Percentiles rank a stretch among this genome's conserved stretches.
Conservation (phyloP, 2,113 vertebrate genomes). For the Mobula birostris region DNA sequence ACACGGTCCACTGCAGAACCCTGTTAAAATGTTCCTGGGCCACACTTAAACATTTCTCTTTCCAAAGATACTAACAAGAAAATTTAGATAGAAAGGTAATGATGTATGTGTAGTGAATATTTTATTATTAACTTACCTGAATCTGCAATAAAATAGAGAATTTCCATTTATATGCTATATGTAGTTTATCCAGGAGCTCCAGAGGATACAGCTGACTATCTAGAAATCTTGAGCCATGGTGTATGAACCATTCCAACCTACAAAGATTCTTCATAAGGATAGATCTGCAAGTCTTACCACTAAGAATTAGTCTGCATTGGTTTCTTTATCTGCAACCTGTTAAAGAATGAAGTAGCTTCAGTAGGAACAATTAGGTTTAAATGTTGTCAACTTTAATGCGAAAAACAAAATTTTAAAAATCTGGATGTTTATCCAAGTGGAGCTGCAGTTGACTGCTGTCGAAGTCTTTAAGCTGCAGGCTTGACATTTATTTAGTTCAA, state of each 20-base stretch:
- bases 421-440: not conserved
- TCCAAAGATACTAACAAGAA: not conserved
- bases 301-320: not conserved
- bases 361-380: not conserved
- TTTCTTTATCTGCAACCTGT: not conserved
- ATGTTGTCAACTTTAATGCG: not conserved
- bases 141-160: not conserved
- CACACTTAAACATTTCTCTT: not conserved
- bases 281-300: not conserved
- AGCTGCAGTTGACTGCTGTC: not conserved
- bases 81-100: not conserved
- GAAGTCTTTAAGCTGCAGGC: not conserved
- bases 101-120: not conserved
- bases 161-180: not conserved
- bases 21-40: not conserved
- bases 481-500: not conserved
- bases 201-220: not conserved
- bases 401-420: not conserved
- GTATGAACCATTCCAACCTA: not conserved
- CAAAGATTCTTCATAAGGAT: not conserved
- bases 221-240: not conserved
- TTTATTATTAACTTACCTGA: too few species aligned
- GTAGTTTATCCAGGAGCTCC: not conserved
- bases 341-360: not conserved
- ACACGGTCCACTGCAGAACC: not conserved